Base-by-base conservation (phyloP, 2,888 invertebrate species). In the Malachius bipustulatus region DNA sequence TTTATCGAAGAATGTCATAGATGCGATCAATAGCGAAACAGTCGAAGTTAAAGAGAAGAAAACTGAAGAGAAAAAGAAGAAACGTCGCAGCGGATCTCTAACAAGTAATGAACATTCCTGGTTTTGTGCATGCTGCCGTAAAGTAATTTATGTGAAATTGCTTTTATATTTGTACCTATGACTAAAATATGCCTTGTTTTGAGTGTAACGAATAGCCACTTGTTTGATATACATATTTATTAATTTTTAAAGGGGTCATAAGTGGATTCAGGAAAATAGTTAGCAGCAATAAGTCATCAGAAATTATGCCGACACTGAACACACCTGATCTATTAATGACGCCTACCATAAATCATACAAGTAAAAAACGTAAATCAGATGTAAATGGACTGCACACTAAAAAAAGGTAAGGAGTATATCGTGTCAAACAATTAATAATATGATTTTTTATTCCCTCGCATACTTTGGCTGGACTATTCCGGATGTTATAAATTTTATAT, bases 81-180 rank as follows among this genome's bases (percentile, higher is more conserved):
- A 85, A 61, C 70, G 87, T 54, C 70, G 84, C 49, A 85, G 88
- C 70, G 87, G 87, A 48, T 88, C 88, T 48, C 68, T 88, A 46
- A 87, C 85, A 63, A 73, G 88, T 84, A 70, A 70, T 69, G 58
- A 32, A 30, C 24, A 11, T 33, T 14, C 14, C 14, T 24, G 24
- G n/a, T 37, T 12, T 33, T 33, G n/a, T 14, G 11, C 9, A 8
- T 28, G 24, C 6, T 19, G 24, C n/a, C 24, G n/a, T n/a, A n/a
- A n/a, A n/a, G n/a, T n/a, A n/a, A n/a, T n/a, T n/a, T n/a, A n/a
- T n/a, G n/a, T n/a, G n/a, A n/a, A n/a, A n/a, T n/a, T n/a, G n/a
- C n/a, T n/a, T n/a, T n/a, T n/a, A n/a, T n/a, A n/a, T n/a, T n/a
- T n/a, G n/a, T n/a, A n/a, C n/a, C n/a, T n/a, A n/a, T n/a, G n/a